Conservation (phyloP, 1,140 invertebrate genomes). For the Leptonema lineaticorne region DNA sequence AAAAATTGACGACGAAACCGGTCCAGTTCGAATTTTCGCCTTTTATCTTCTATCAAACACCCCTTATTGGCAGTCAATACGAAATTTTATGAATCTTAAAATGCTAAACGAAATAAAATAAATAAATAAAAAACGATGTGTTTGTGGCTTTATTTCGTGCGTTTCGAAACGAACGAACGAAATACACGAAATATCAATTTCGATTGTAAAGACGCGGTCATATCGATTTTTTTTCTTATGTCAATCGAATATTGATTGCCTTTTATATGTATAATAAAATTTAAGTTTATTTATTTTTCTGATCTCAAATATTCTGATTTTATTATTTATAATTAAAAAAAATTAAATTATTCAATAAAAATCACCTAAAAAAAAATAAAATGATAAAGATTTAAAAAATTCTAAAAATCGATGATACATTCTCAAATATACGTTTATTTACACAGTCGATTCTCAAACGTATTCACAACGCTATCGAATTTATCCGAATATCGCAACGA, state of each 20-base stretch:
- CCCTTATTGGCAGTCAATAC: slow-evolving; percentile 22
- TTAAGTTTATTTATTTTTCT: background rate
- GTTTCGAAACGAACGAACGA: background rate
- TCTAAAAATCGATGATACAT: too few species aligned
- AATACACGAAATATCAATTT: background rate
- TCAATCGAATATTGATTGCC: background rate
- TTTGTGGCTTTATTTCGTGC: background rate
- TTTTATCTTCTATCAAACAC: slow-evolving; percentile 20
- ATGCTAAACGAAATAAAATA: background rate
- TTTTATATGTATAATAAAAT: background rate
- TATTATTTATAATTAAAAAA: too few species aligned
- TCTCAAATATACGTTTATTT: too few species aligned
- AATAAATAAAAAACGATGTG: background rate
- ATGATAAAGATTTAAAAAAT: too few species aligned
- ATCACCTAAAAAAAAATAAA: too few species aligned
- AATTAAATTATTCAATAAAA: too few species aligned
- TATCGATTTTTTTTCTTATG: background rate
- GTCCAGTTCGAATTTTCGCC: slow-evolving; percentile 14
- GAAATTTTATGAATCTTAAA: background rate
- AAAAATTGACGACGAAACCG: slow-evolving; percentile 37
- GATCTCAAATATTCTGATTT: too few species aligned
- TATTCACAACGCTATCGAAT: too few species aligned
- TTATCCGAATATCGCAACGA: too few species aligned
- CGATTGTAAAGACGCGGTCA: background rate
- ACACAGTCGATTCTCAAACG: too few species aligned